phyloP scores from a whole-genome alignment of 2,797 vertebrate genomes.

The Helicolenus hilgendorfi region DNA sequence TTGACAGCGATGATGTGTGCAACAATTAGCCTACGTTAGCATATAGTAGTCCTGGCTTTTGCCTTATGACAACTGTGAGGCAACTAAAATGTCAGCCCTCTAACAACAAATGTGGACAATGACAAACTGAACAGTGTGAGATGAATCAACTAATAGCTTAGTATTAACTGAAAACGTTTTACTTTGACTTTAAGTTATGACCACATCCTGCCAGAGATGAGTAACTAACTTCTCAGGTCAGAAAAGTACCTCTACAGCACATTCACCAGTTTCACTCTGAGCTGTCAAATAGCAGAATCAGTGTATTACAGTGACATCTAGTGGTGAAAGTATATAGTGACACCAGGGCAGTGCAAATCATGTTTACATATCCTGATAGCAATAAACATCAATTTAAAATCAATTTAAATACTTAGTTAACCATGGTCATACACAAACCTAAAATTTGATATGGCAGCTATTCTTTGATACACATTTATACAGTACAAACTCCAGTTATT shows the following conservation, averaged over 20 bases:
- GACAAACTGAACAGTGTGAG: background rate
- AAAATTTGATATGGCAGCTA: accelerated
- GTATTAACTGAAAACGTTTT: background rate
- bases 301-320: constrained; percentile 51
- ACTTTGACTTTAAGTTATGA: background rate
- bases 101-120: background rate
- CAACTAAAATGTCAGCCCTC: background rate
- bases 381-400: background rate
- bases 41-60: background rate
- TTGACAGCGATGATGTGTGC: background rate
- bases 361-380: background rate
- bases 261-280: background rate
- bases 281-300: background rate
- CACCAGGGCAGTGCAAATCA: background rate
- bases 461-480: background rate
- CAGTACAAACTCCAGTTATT: background rate
- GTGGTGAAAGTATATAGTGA: constrained; percentile 23
- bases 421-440: background rate
- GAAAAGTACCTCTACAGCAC: background rate
- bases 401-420: background rate
- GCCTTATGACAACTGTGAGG: background rate
- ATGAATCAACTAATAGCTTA: background rate
- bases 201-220: constrained; percentile 12
- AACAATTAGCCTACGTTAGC: background rate
- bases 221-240: background rate